Evolutionary conservation across 2,113 vertebrate genomes (phyloP).

Genomic region (Beaufortia kweichowensis): DNA sequence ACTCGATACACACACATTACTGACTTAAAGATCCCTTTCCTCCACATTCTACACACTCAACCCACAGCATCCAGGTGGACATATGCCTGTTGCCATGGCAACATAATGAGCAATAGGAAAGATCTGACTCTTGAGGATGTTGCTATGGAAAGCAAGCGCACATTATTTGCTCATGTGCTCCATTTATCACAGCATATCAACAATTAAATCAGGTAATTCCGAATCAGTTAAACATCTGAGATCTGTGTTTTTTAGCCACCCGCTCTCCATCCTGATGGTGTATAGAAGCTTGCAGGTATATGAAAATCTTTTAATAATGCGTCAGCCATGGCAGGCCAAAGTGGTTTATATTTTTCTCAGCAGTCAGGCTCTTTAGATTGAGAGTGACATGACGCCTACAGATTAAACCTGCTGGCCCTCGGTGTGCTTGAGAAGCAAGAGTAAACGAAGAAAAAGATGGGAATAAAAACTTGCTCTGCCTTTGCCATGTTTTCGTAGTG

Average conservation of each 20-base stretch:
- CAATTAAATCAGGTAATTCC: conserved; percentile 42
- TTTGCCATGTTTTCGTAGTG: neutral
- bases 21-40: conserved; percentile 12
- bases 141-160: conserved; percentile 40
- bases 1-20: neutral
- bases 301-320: conserved; percentile 15
- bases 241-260: conserved; percentile 36
- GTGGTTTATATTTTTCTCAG: conserved; percentile 2
- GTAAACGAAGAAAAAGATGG: neutral
- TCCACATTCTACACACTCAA: conserved; percentile 14
- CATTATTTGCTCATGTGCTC: conserved; percentile 38
- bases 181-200: conserved; percentile 40
- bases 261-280: neutral
- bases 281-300: neutral
- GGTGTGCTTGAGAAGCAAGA: conserved; percentile 2
- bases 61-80: conserved; percentile 63
- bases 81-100: conserved; percentile 74
- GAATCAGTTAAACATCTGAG: conserved; percentile 31
- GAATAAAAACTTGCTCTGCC: neutral
- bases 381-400: conserved; percentile 1
- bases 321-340: neutral
- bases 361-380: conserved; percentile 7
- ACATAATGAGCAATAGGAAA: conserved; percentile 60
- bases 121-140: conserved; percentile 42
- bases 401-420: neutral